Base-by-base conservation (phyloP, 2,888 invertebrate genomes). In the Athalia rosae region DNA sequence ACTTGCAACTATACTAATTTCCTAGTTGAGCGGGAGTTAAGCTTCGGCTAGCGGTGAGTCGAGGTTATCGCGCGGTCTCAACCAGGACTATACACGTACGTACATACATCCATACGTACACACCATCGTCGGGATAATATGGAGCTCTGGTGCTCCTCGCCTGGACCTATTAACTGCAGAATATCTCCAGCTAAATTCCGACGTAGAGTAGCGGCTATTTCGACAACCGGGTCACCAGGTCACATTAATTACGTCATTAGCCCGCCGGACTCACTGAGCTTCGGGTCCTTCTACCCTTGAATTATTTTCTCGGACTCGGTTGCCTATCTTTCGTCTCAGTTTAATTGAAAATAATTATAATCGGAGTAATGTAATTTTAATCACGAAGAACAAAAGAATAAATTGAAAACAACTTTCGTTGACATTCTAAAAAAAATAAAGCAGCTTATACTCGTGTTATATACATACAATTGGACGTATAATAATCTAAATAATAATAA, bases 201-300 rank as follows among this genome's bases (percentile, higher is more conserved):
- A 28, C 69, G 63, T 66, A 82, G 28, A 28, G 28, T 28, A 28
- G 28, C 28, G 28, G 80, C 83, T 84, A 80, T 84, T 83, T 81
- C 78, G 81, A 82, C 80, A 81, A 81, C 61, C 80, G 76, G 81
- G 82, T 81, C 78, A 84, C 77, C 78, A 79, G 81, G 82, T 82
- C 81, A 80, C 82, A 82, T 83, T 84, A 83, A 84, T 83, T 83
- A 83, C 78, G 81, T 79, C 80, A 80, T 83, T 79, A 79, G 76
- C 77, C 43, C 15, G 7, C 58, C 53, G 45, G 50, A 13, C 45
- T 48, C 59, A 41, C 56, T 9, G 47, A 58, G 13, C 15, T 71
- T 11, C 11, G 45, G 56, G 58, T 11, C 45, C 62, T 13, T 3
- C 43, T 76, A 67, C 67, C 67, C 67, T 76, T n/a, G 15, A 53